phyloP scores from a whole-genome alignment of 2,113 vertebrate genomes.

The Stigmatopora nigra region DNA sequence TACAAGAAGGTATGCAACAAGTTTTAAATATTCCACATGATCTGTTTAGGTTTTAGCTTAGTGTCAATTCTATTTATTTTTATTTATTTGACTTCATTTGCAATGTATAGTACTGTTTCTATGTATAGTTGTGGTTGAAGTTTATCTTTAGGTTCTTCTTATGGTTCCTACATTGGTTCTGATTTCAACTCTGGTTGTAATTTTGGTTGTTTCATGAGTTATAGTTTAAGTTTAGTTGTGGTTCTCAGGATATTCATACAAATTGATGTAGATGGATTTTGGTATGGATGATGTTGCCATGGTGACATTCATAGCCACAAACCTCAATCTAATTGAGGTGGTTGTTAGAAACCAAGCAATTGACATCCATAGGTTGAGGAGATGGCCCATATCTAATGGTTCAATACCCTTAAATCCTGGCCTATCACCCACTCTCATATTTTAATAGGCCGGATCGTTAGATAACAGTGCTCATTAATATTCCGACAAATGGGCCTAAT shows the following conservation, averaged over 20 bases:
- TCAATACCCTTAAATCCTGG: background rate
- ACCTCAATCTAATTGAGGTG: background rate
- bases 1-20: constrained; percentile 88
- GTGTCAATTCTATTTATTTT: background rate
- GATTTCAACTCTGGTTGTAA: background rate
- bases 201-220: too few relatives aligned
- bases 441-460: constrained; percentile 14
- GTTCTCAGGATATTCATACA: background rate
- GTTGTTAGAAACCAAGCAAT: background rate
- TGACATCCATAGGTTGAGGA: too few relatives aligned
- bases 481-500: constrained; percentile 51
- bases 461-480: constrained; percentile 35
- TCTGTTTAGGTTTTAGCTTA: background rate
- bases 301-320: background rate
- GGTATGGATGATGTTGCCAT: constrained; percentile 4
- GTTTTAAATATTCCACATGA: background rate
- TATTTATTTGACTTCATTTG: background rate
- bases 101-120: background rate
- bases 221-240: too few relatives aligned
- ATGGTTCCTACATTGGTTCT: background rate
- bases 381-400: background rate
- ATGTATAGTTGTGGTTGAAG: background rate
- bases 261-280: background rate
- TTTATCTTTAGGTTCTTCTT: background rate
- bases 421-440: background rate